A percentile compares a stretch with the other conserved stretches of the same genome.
Conservation (phyloP, 2,888 invertebrate genomes). For the Abscondita cerata region DNA sequence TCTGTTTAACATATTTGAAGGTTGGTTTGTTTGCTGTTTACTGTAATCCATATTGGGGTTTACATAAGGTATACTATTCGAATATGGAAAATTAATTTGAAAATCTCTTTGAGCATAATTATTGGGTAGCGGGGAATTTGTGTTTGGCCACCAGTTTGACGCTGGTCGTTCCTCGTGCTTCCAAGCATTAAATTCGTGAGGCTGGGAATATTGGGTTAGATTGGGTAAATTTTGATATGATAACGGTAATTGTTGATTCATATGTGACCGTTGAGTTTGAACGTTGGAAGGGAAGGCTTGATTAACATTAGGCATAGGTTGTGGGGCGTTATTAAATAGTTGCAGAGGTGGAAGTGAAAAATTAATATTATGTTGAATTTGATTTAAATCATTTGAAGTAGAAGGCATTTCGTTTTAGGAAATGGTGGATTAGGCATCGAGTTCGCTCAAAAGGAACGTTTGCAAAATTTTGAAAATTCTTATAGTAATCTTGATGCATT, state of each 20-base stretch:
- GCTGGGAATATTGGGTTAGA: constrained; percentile 18
- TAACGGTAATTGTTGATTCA: constrained; percentile 20
- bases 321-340: constrained; percentile 18
- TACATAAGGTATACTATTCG: constrained; percentile 27
- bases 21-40: constrained; percentile 30
- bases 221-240: constrained; percentile 17
- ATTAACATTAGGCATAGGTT: constrained; percentile 17
- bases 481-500: constrained; percentile 26
- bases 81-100: constrained; percentile 32
- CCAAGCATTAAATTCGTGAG: constrained; percentile 37
- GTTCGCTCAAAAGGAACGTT: constrained; percentile 30
- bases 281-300: constrained; percentile 12
- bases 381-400: constrained; percentile 28
- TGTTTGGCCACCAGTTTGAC: constrained; percentile 42
- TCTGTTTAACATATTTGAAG: constrained; percentile 45
- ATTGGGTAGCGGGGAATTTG: constrained; percentile 22
- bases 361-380: constrained; percentile 31
- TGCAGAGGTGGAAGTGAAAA: constrained; percentile 34
- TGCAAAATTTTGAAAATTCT: constrained; percentile 27
- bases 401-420: constrained; percentile 30
- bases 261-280: constrained; percentile 18
- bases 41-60: constrained; percentile 34
- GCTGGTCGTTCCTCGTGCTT: constrained; percentile 37
- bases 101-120: constrained; percentile 31
- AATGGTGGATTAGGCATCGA: constrained; percentile 29